Percentiles rank a stretch among this genome's conserved stretches.
These are phyloP conservation scores for Pluvialis apricaria DNA, from an alignment of 2,113 vertebrate genomes.

Conservation along the genomic window DNA sequence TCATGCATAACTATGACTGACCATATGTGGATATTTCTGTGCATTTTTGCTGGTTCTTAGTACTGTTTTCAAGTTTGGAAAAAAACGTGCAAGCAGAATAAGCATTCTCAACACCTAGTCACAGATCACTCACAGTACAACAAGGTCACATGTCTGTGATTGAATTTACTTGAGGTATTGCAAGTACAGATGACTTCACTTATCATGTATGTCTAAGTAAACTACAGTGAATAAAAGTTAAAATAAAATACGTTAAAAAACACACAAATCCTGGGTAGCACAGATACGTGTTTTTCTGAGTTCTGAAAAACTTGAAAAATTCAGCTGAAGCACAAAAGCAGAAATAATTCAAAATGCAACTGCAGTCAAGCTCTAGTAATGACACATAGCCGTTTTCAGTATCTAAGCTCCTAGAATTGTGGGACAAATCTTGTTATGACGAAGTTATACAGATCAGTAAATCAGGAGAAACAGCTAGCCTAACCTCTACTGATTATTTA, in stretches of 20 bases:
- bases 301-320: background rate
- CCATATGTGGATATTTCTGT: background rate
- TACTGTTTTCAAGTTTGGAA: too few species aligned
- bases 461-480: background rate
- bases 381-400: background rate
- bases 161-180: background rate
- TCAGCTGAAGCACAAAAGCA: background rate
- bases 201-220: background rate
- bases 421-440: background rate
- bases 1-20: background rate
- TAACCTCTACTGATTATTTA: background rate
- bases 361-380: background rate
- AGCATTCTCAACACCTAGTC: background rate
- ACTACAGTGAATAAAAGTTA: background rate
- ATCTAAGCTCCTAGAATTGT: background rate
- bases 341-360: background rate
- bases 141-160: background rate
- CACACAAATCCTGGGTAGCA: background rate
- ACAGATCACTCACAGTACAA: too few species aligned
- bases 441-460: background rate
- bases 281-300: accelerated
- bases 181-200: background rate
- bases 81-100: background rate
- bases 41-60: background rate
- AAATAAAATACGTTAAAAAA: too few species aligned